Conservation (phyloP, 2,888 invertebrate species). For the Argyresthia goedartella region DNA sequence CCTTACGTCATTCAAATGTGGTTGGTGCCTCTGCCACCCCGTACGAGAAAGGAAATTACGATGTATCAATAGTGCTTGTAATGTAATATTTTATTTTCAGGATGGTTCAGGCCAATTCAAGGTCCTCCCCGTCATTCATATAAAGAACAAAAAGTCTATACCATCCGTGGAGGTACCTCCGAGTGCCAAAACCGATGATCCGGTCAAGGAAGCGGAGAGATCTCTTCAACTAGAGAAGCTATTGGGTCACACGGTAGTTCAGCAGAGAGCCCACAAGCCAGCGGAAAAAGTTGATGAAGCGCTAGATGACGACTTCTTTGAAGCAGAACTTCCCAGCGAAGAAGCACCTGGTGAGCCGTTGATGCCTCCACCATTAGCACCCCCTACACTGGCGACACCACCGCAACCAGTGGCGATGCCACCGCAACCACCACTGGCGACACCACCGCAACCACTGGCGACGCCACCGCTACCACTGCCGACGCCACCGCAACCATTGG, state of each 20-base stretch:
- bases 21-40: too few relatives aligned
- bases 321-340: too few relatives aligned
- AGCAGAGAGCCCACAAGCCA: too few relatives aligned
- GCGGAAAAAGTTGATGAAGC: too few relatives aligned
- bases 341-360: too few relatives aligned
- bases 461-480: not conserved
- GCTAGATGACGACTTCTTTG: too few relatives aligned
- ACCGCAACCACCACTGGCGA: not conserved
- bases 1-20: too few relatives aligned
- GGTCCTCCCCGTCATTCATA: conserved; percentile 44
- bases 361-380: not conserved
- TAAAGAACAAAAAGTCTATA: conserved; percentile 32
- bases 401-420: not conserved
- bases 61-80: too few relatives aligned
- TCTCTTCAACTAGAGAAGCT: conserved; percentile 52
- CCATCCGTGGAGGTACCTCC: conserved; percentile 24
- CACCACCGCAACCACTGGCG: not conserved
- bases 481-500: not conserved
- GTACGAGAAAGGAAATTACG: too few relatives aligned
- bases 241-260: conserved; percentile 27
- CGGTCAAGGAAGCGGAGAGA: conserved; percentile 48
- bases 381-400: not conserved
- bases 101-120: conserved; percentile 31
- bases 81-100: conserved; percentile 26
- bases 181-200: conserved; percentile 25